A percentile compares a stretch with the other conserved stretches of the same genome.
phyloP scores from a whole-genome alignment of 2,888 invertebrate genomes.

The Athetis lepigone region DNA sequence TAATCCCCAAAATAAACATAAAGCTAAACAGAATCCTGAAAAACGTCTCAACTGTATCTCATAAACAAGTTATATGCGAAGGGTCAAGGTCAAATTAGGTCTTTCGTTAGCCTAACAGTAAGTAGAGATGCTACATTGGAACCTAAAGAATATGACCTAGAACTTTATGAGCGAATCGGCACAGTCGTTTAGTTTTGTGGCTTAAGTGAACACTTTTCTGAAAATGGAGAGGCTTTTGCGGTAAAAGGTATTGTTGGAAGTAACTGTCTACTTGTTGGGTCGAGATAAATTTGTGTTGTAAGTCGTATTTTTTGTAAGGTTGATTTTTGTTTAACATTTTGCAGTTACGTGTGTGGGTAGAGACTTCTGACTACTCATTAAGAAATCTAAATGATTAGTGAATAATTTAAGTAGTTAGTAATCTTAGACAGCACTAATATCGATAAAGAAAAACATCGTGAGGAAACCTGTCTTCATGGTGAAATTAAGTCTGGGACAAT shows the following conservation, averaged over 20 bases:
- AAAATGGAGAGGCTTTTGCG: constrained; percentile 32
- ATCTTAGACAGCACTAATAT: no score
- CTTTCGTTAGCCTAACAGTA: constrained; percentile 17
- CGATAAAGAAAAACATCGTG: no score
- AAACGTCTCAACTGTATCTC: constrained; percentile 23
- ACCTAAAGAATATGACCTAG: constrained; percentile 26
- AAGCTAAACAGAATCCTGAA: constrained; percentile 39
- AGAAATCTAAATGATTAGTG: no score
- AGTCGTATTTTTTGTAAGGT: no score
- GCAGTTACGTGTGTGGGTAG: no score
- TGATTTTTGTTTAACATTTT: no score
- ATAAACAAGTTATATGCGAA: constrained; percentile 39
- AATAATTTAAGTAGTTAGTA: no score
- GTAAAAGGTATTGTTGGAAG: constrained; percentile 1
- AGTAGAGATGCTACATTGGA: constrained; percentile 20
- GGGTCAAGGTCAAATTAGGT: constrained; percentile 27
- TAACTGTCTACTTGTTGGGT: not conserved
- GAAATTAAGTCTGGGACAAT: no score
- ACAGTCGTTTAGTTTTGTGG: constrained; percentile 39
- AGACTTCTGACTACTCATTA: no score
- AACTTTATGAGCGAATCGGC: constrained; percentile 39
- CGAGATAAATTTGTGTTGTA: no score
- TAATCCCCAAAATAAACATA: constrained; percentile 18
- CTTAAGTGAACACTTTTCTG: constrained; percentile 30
- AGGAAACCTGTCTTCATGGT: no score